Base-by-base conservation (phyloP, 2,113 vertebrate species). In the Elanus axillaris region DNA sequence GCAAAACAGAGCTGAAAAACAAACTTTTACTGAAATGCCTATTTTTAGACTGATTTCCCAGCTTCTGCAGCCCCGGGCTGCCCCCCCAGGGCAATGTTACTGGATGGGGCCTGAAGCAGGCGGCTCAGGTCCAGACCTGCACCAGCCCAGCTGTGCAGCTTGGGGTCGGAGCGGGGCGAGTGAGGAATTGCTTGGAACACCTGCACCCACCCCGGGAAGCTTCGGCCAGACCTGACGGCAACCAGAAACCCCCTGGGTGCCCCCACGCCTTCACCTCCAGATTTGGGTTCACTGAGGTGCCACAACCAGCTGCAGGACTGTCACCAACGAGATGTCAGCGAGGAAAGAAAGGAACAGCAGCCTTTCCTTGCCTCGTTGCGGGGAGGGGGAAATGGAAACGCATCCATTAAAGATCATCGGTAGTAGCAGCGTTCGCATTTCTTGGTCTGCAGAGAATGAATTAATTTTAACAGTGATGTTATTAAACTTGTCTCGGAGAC, bases 31-130 rank as follows among this genome's bases (percentile, higher is more conserved):
- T 40, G 62, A 95, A 97, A 91, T 20, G n/a, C 1, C 20, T 89
- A 91, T 96, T 96, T 96, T 95, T 91, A 95, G 84, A 69, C 36
- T n/a, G 8, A 81, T 66, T 91, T 95, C 73, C 73, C 69, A 76
- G 43, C 43, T 90, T 83, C 72, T 68, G 38, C 76, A 71, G 94
- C 25, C 42, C 19, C 13, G 14, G 38, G 47, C 47, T 96, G 48
- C 3, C 47, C 32, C 22, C 31, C 2, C 1, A 34, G 20, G 75
- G 34, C 21, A 18, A 43, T 13, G 17, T 5, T 47, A 22, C 26
- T 32, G 4, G 16, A 86, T n/a, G 31, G 64, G 34, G 31, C 79
- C 48, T 32, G 26, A 63, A 77, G 40, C 47, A 60, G 26, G 38
- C 1, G 2, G 10, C 53, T 69, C 19, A 11, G 29, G 16, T 53